Evolutionary conservation across 2,888 invertebrate genomes (phyloP), one percentile per base, ranked within the genome.

Genomic region (Gymnoscelis rufifasciata): DNA sequence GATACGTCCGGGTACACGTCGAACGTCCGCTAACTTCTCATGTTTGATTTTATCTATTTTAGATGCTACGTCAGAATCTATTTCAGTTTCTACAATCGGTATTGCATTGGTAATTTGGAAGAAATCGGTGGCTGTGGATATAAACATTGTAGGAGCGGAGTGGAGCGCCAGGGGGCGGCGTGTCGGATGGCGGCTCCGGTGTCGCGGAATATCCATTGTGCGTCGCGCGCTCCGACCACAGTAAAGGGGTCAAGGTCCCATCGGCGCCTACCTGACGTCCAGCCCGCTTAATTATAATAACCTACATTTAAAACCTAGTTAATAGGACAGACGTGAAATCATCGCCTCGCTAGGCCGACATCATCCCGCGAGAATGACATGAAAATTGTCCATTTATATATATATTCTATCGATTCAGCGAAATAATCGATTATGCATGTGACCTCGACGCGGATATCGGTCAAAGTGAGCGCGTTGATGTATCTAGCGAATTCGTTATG

Each of bases 241-340:
- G 68, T 71, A 78, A 78, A 78, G 72, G 59, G 83, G 83, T 84
- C 84, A 84, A 83, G 86, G 84, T 63, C 74, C 67, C 64, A 53
- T 56, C 62, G 81, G 81, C 83, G 83, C 81, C 81, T 75, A 75
- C 76, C 75, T 77, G 74, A 59, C 74, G 71, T 70, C 68, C 71
- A 65, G 64, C 64, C 59, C 64, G 60, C 64, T 60, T 64, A 64
- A 62, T 64, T 64, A 56, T 59, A 54, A 59, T 60, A 53, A 61
- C 63, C 62, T 62, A 64, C 52, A 60, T 59, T 60, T 57, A 60
- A 61, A 56, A 56, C 56, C 47, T 47, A 44, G 51, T 49, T 51
- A 47, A 50, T 55, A 52, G 57, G 51, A 56, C 44, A 36, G 51
- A 42, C 47, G 43, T 35, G 19, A 39, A 30, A 39, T 35, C 29